Conservation (phyloP, 2,113 vertebrate genomes). For the Eudyptes chrysolophus region DNA sequence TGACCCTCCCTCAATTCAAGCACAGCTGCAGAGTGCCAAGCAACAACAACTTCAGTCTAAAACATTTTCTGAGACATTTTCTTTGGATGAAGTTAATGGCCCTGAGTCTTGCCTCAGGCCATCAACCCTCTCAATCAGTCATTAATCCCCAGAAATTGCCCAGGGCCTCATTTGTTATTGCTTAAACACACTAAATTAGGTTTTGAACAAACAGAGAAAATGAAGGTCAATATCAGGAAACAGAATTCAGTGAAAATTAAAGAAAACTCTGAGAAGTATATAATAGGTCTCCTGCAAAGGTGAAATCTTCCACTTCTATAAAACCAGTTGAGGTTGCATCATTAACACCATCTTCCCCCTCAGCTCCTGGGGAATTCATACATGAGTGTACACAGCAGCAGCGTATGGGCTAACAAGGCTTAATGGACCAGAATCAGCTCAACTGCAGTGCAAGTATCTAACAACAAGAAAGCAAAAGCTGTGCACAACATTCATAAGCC, state of each 20-base stretch:
- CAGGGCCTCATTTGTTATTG: not conserved
- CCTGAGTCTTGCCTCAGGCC: not conserved
- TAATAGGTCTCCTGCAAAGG: not conserved
- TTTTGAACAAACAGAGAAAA: constrained; percentile 42
- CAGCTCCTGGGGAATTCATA: not conserved
- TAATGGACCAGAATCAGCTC: not conserved
- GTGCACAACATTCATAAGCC: not conserved
- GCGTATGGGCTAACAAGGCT: fast-evolving
- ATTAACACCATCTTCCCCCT: not conserved
- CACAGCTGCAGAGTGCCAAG: not conserved
- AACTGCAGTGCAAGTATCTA: not conserved
- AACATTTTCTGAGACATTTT: constrained; percentile 38
- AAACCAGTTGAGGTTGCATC: not conserved
- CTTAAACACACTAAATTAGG: constrained; percentile 7
- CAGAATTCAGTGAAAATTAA: not conserved
- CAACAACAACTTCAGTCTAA: not conserved
- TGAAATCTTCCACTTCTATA: not conserved
- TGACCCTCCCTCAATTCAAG: not conserved
- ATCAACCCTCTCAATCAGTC: constrained; percentile 38
- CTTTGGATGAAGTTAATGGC: constrained; percentile 7
- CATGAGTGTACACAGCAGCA: not conserved
- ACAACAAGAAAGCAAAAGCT: not conserved
- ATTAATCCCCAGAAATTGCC: constrained; percentile 33
- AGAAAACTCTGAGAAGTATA: not conserved
- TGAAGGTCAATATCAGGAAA: constrained; percentile 28